Evolutionary conservation across 2,888 invertebrate species (phyloP).

Genomic region (Drosophila testacea): DNA sequence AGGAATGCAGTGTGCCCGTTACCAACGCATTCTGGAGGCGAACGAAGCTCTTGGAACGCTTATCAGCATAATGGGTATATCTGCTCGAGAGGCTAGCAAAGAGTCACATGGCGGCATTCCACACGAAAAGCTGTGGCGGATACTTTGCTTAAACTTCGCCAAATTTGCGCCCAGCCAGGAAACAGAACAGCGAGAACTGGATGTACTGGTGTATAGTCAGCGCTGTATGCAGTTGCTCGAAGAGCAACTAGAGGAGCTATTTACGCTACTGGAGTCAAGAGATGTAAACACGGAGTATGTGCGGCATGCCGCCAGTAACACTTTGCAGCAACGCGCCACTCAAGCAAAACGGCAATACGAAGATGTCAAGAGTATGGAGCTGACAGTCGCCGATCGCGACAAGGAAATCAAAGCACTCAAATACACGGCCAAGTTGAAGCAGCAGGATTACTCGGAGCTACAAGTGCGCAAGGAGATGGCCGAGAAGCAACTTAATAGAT

Average conservation of each 20-base stretch:
- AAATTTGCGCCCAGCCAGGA: slow-evolving; percentile 80
- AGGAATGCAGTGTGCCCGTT: slow-evolving; percentile 81
- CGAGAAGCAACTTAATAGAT: slow-evolving; percentile 92
- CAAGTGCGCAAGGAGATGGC: slow-evolving; percentile 95
- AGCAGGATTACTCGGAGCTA: slow-evolving; percentile 96
- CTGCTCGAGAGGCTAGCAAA: slow-evolving; percentile 87
- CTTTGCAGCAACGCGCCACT: slow-evolving; percentile 92
- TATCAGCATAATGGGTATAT: slow-evolving; percentile 87
- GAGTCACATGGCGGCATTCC: slow-evolving; percentile 86
- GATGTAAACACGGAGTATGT: slow-evolving; percentile 85
- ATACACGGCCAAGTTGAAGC: slow-evolving; percentile 94
- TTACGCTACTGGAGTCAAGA: slow-evolving; percentile 90
- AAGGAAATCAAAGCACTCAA: slow-evolving; percentile 95
- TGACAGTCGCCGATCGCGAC: slow-evolving; percentile 95
- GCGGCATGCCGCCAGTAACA: slow-evolving; percentile 87
- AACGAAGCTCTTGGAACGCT: slow-evolving; percentile 87
- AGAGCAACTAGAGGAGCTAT: slow-evolving; percentile 87
- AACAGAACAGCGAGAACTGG: slow-evolving; percentile 55
- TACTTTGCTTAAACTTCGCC: slow-evolving; percentile 86
- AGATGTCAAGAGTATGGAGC: slow-evolving; percentile 93
- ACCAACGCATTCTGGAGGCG: slow-evolving; percentile 87
- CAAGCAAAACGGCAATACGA: slow-evolving; percentile 96
- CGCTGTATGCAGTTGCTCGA: slow-evolving; percentile 85
- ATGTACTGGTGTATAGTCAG: slow-evolving; percentile 48
- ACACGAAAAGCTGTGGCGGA: slow-evolving; percentile 89